Percentiles rank a stretch among this genome's conserved stretches.
Evolutionary conservation across 1,140 invertebrate genomes (phyloP).

Genomic region (Zaprionus africanus): DNA sequence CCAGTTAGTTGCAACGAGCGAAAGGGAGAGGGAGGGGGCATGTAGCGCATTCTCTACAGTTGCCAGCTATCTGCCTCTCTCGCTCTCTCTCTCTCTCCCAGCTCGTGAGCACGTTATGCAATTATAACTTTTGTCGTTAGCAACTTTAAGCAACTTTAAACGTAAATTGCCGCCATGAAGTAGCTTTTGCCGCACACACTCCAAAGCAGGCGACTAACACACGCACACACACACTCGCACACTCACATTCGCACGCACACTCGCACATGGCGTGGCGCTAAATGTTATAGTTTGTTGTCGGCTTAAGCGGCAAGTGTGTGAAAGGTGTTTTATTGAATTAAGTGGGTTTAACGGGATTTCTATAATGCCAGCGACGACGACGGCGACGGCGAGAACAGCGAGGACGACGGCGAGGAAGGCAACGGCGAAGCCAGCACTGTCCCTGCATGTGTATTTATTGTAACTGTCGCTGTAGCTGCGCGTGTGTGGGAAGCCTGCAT

Average conservation of each 20-base stretch:
- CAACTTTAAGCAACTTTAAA: constrained; percentile 84
- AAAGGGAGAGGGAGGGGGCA: neutral
- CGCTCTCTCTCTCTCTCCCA: constrained; percentile 1
- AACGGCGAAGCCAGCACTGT: neutral
- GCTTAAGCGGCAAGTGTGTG: constrained; percentile 78
- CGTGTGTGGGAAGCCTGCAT: constrained; percentile 31
- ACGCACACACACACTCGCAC: constrained; percentile 13
- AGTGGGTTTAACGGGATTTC: constrained; percentile 82
- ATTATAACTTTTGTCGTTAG: constrained; percentile 84
- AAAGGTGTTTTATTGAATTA: constrained; percentile 83
- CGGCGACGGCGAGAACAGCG: constrained; percentile 29
- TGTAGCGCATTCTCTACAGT: neutral
- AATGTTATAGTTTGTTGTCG: constrained; percentile 78
- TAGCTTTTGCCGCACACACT: constrained; percentile 76
- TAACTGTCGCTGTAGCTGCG: constrained; percentile 63
- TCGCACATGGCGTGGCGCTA: constrained; percentile 38
- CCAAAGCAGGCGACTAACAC: constrained; percentile 53
- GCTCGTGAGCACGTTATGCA: constrained; percentile 74
- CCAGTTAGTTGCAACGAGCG: constrained; percentile 52
- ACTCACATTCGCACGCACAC: constrained; percentile 17
- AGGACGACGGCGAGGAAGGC: neutral
- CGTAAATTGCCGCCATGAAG: constrained; percentile 83
- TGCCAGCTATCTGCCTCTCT: neutral
- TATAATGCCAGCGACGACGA: constrained; percentile 69
- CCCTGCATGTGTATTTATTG: constrained; percentile 76